Conservation (phyloP, 2,113 vertebrate genomes). For the Siniperca knerii region DNA sequence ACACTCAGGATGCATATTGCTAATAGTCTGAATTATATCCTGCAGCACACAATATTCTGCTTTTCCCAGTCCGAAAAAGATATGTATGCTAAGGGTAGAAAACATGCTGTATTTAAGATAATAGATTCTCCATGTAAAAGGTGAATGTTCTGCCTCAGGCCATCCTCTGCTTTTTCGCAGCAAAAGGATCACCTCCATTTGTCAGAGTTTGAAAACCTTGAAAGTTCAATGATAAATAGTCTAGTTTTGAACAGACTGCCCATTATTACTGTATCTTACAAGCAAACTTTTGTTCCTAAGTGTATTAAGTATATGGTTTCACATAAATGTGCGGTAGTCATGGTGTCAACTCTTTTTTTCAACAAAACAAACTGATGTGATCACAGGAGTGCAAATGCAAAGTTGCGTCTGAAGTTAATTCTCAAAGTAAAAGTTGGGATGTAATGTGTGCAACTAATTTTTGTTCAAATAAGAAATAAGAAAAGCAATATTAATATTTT, state of each 20-base stretch:
- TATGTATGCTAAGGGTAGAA: slow-evolving; percentile 14
- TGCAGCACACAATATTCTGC: background rate
- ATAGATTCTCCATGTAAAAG: slow-evolving; percentile 66
- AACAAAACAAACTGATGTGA: background rate
- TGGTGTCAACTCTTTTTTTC: background rate
- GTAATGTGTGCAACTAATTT: background rate
- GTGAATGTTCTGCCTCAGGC: slow-evolving; percentile 61
- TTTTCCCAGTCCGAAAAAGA: background rate
- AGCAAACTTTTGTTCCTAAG: slow-evolving; percentile 33
- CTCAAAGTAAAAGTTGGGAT: background rate
- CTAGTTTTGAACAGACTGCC: background rate
- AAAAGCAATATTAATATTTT: background rate
- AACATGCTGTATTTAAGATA: slow-evolving; percentile 46
- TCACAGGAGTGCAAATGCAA: background rate
- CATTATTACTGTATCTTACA: slow-evolving; percentile 20
- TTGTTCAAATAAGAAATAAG: background rate
- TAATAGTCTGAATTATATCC: slow-evolving; percentile 26
- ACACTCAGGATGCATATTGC: slow-evolving; percentile 1
- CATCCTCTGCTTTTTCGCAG: slow-evolving; percentile 42
- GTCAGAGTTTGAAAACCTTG: slow-evolving; percentile 43
- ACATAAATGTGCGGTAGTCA: background rate
- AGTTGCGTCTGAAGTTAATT: background rate
- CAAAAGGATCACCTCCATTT: slow-evolving; percentile 42
- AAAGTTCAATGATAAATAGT: slow-evolving; percentile 43
- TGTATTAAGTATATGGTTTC: background rate